These are phyloP conservation scores for Oreochromis spilurus DNA, from an alignment of 2,113 vertebrate species.

Conservation along the genomic window DNA sequence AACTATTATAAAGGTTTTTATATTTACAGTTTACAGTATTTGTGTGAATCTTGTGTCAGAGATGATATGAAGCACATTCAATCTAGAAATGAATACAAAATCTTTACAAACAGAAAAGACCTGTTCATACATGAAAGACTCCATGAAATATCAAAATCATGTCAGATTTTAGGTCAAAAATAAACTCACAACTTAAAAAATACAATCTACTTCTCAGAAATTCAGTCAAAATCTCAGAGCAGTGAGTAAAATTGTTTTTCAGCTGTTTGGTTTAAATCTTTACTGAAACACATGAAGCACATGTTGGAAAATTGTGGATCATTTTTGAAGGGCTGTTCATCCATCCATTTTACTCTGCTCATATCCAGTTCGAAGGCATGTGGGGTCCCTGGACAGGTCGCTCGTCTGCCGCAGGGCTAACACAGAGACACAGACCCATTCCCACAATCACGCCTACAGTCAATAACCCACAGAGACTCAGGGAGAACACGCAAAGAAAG, in stretches of 20 bases:
- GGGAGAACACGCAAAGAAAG: not conserved
- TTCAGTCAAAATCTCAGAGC: not conserved
- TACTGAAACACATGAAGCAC: not conserved
- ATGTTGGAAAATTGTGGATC: not conserved
- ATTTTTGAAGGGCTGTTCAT: not conserved
- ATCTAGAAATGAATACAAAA: not conserved
- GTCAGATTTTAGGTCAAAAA: not conserved
- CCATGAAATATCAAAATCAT: not conserved
- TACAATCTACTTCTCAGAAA: not conserved
- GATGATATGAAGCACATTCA: not conserved
- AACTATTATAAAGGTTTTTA: not conserved
- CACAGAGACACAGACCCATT: not conserved
- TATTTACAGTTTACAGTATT: not conserved
- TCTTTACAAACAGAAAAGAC: not conserved
- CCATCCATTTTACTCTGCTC: not conserved
- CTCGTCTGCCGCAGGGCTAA: not conserved
- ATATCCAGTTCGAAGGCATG: rapidly evolving
- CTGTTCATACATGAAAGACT: not conserved
- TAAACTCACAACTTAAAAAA: not conserved
- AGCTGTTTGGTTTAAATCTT: not conserved
- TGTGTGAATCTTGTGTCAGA: not conserved
- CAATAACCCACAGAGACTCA: not conserved
- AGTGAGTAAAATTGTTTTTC: not conserved
- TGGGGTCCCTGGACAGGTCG: not conserved
- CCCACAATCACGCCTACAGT: not conserved